phyloP scores from a whole-genome alignment of 2,888 invertebrate species.

The Phanerotoma sp. region DNA sequence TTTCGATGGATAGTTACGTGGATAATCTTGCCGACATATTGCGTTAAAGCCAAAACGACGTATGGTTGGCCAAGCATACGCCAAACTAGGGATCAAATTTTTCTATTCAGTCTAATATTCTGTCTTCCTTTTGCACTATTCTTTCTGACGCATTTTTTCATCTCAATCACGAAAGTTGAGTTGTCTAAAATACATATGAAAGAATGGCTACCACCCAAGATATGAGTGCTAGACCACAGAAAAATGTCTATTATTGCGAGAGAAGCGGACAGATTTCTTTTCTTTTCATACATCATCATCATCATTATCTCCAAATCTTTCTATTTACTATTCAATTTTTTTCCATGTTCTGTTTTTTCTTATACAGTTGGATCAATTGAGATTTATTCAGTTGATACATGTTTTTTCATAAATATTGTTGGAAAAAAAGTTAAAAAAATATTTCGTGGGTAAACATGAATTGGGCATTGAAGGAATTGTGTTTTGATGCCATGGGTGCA shows the following conservation, averaged over 20 bases:
- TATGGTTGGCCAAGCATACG: conserved; percentile 44
- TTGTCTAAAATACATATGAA: background rate
- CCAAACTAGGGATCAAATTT: conserved; percentile 23
- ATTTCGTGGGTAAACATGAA: too few species aligned
- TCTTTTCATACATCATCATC: conserved; percentile 29
- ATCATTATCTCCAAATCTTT: background rate
- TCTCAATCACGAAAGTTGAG: conserved; percentile 26
- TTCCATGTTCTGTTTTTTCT: conserved; percentile 22
- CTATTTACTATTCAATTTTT: conserved; percentile 18
- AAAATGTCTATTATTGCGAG: conserved; percentile 34
- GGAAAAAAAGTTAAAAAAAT: background rate
- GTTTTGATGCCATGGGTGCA: too few species aligned
- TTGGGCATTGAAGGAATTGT: too few species aligned
- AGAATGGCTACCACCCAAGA: conserved; percentile 6
- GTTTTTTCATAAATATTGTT: background rate
- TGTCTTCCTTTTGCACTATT: conserved; percentile 8
- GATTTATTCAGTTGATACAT: background rate
- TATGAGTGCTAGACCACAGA: conserved; percentile 24
- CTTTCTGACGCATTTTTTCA: conserved; percentile 17
- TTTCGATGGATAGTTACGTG: conserved; percentile 49
- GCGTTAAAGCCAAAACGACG: conserved; percentile 49
- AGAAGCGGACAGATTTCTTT: conserved; percentile 32
- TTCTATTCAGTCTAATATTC: conserved; percentile 3
- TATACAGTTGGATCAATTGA: background rate
- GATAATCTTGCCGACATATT: conserved; percentile 54